A percentile compares a stretch with the other conserved stretches of the same genome.
Evolutionary conservation across 2,113 vertebrate species (phyloP).

Genomic region (Holacanthus passer): DNA sequence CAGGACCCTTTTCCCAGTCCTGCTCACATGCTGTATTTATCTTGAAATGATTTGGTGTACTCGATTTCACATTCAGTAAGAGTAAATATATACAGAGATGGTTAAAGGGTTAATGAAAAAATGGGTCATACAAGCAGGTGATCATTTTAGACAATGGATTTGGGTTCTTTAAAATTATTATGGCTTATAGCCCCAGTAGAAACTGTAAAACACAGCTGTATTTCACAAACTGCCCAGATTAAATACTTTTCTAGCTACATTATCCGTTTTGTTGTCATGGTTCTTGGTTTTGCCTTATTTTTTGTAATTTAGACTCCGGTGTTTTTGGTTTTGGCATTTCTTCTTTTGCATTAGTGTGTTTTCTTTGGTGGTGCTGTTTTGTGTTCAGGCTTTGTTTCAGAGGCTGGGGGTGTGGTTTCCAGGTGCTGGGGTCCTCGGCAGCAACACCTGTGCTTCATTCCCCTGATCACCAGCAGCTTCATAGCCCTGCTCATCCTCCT

Average conservation of each 20-base stretch:
- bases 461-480: too few relatives aligned
- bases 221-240: not conserved
- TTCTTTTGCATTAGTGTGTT: too few relatives aligned
- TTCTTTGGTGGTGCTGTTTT: too few relatives aligned
- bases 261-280: too few relatives aligned
- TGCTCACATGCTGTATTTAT: not conserved
- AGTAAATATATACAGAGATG: not conserved
- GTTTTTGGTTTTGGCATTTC: too few relatives aligned
- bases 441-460: too few relatives aligned
- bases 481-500: too few relatives aligned
- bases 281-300: too few relatives aligned
- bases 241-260: not conserved
- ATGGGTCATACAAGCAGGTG: not conserved
- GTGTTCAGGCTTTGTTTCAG: too few relatives aligned
- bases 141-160: not conserved
- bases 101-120: not conserved
- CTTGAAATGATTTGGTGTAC: not conserved
- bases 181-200: not conserved
- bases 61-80: not conserved
- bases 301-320: too few relatives aligned
- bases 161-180: not conserved
- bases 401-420: too few relatives aligned
- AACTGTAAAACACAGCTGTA: not conserved
- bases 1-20: not conserved
- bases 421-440: too few relatives aligned